phyloP scores from a whole-genome alignment of 2,888 invertebrate genomes.

The Calephelis perditalis region DNA sequence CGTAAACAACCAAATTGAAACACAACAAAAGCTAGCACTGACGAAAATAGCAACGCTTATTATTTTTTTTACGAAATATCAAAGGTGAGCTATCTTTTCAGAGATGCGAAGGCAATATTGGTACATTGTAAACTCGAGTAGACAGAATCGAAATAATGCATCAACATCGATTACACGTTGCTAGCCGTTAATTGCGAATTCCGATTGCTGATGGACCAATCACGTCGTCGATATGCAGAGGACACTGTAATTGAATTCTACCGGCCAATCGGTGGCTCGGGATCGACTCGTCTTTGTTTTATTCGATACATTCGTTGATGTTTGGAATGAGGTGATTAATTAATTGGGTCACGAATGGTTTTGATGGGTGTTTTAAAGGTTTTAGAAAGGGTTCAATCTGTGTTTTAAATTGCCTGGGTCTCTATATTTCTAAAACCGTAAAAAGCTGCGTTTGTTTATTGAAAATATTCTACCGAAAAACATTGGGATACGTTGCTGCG shows the following conservation, averaged over 20 bases:
- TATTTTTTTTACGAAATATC: no score
- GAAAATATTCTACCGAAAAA: no score
- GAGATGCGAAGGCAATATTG: background rate
- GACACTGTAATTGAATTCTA: conserved; percentile 11
- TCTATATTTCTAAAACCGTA: no score
- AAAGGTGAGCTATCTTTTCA: no score
- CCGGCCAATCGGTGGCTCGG: conserved; percentile 7
- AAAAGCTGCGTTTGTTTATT: no score
- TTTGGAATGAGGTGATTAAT: conserved; percentile 10
- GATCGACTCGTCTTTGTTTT: conserved; percentile 9
- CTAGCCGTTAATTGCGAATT: conserved; percentile 24
- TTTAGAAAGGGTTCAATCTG: background rate
- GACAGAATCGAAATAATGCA: conserved; percentile 12
- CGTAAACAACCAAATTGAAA: no score
- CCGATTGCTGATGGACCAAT: conserved; percentile 21
- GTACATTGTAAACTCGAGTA: conserved; percentile 1
- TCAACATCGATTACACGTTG: conserved; percentile 19
- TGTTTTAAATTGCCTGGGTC: background rate
- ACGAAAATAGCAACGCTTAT: no score
- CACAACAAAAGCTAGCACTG: no score
- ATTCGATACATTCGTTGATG: conserved; percentile 10
- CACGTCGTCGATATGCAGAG: conserved; percentile 13
- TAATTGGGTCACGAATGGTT: conserved; percentile 1
- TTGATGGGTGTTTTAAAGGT: background rate
- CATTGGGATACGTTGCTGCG: no score